These are phyloP conservation scores for Volucella inanis DNA, from an alignment of 2,888 invertebrate species.

Conservation along the genomic window DNA sequence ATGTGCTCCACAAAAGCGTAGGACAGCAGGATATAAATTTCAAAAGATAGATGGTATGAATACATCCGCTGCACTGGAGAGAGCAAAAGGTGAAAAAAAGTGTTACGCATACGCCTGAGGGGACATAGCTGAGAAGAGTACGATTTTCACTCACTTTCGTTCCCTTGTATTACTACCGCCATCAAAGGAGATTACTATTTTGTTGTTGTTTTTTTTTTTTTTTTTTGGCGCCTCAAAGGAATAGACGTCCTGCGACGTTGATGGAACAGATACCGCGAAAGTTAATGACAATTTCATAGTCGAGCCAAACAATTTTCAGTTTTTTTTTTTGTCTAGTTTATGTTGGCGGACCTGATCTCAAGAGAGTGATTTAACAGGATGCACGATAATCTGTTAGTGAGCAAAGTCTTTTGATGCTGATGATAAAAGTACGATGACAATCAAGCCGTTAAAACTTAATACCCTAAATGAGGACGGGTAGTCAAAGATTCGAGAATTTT, in stretches of 20 bases:
- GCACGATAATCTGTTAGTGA: neutral
- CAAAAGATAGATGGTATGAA: conserved; percentile 19
- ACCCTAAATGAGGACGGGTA: no score
- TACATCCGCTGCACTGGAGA: neutral
- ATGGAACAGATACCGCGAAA: conserved; percentile 17
- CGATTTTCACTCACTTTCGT: neutral
- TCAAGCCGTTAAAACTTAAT: no score
- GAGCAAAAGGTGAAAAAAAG: neutral
- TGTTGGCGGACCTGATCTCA: conserved; percentile 11
- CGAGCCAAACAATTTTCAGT: conserved; percentile 49
- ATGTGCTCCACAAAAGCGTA: conserved; percentile 10
- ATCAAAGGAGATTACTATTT: conserved; percentile 53
- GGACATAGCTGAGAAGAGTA: neutral
- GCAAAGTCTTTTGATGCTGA: no score
- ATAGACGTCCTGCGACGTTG: conserved; percentile 31
- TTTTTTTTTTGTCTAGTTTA: conserved; percentile 47
- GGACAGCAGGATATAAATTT: neutral
- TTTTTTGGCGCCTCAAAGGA: neutral
- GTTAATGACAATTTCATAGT: conserved; percentile 59
- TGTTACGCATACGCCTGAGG: conserved; percentile 40
- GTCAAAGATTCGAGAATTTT: no score
- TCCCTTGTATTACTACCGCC: conserved; percentile 15
- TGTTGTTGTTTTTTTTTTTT: conserved; percentile 23
- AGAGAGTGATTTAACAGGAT: conserved; percentile 15
- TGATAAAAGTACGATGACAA: no score